These are phyloP conservation scores for Dioctria rufipes DNA, from an alignment of 2,888 invertebrate species.

Conservation along the genomic window DNA sequence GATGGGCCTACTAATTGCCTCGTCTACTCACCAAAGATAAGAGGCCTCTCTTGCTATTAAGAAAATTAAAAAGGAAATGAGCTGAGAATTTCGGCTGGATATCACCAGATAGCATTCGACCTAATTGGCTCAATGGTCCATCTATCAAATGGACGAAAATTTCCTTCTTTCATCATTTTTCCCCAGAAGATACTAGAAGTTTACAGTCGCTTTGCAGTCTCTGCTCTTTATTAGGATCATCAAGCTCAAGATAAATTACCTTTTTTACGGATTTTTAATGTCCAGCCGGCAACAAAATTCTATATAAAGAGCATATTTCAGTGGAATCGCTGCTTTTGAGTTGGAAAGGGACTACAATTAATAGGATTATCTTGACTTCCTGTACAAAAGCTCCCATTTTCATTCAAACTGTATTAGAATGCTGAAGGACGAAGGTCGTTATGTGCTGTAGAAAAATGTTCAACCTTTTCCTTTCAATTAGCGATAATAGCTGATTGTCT, in stretches of 20 bases:
- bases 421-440: no score
- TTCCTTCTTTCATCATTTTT: constrained; percentile 15
- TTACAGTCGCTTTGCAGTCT: constrained; percentile 7
- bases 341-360: not conserved
- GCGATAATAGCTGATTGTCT: no score
- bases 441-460: no score
- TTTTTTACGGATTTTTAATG: constrained; percentile 47
- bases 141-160: constrained; percentile 32
- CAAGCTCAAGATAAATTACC: constrained; percentile 42
- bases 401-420: no score
- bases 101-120: constrained; percentile 36
- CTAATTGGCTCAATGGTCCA: constrained; percentile 51
- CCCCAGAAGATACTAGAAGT: not conserved
- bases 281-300: constrained; percentile 16
- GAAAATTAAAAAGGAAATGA: constrained; percentile 52
- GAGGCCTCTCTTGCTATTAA: constrained; percentile 44
- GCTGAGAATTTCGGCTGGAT: constrained; percentile 45
- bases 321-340: constrained; percentile 29
- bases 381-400: not conserved
- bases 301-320: constrained; percentile 32
- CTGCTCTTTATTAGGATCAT: constrained; percentile 37
- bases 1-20: constrained; percentile 53
- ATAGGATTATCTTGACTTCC: constrained; percentile 25
- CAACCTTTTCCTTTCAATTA: no score
- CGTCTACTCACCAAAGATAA: constrained; percentile 36